Base-by-base conservation (phyloP, 2,888 invertebrate genomes). In the Plusia festucae region DNA sequence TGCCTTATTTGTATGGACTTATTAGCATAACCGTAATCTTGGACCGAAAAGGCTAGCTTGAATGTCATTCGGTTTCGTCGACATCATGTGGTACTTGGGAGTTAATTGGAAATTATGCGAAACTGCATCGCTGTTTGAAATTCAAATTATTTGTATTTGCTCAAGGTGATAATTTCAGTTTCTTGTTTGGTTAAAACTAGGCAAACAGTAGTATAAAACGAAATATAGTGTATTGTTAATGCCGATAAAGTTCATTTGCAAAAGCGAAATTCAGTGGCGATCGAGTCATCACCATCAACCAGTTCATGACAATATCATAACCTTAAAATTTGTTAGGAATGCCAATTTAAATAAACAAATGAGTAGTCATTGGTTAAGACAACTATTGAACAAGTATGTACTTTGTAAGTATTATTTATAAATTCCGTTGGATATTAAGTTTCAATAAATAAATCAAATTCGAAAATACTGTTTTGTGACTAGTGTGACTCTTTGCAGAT, bases 1-100 rank as follows among this genome's bases (percentile, higher is more conserved):
- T 24, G 32, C 65, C 65, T 32, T 62, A 60, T 69, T 60, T 63
- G 69, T 40, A 20, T 18, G n/a, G 32, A 61, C n/a, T n/a, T 40
- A 64, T 73, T 74, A 64, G 63, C 61, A 75, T 70, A 70, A 70
- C 64, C 46, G 65, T 49, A 62, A 62, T 51, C 8, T 18, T 46
- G 53, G n/a, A 44, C 18, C 20, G 22, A 32, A 44, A 53, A 53
- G 30, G 15, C 53, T 57, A 1, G 18, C 53, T 68, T 65, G 56
- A 65, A 73, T 73, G 61, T 65, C 65, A 61, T 27, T 51, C 20
- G 13, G 56, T 56, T 67, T 58, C 57, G 32, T 64, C 55, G 66
- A 62, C 64, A 67, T 67, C 62, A 57, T 52, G 18, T 49, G 63
- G 58, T 55, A n/a, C n/a, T n/a, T n/a, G n/a, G n/a, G n/a, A 11